Evolutionary conservation across 2,888 invertebrate species (phyloP), one percentile per base, ranked within the genome.

Genomic region (Oscheius myriophilus): DNA sequence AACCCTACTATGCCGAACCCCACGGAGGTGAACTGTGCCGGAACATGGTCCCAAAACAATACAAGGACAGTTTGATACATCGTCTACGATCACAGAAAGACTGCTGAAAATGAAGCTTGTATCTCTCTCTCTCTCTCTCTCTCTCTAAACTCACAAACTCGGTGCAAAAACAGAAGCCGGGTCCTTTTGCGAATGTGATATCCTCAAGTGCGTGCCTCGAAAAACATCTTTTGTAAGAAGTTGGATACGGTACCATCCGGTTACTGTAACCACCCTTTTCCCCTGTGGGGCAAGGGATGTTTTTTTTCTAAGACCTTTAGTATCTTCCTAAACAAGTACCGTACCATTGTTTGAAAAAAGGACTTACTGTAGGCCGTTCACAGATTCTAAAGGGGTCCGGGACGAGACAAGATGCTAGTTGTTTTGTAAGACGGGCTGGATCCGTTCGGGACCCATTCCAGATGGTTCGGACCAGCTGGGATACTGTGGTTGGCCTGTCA

Each of bases 321-420:
- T 26, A 2, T 23, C 49, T 16, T 54, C n/a, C 26, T 33, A 26
- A 54, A 49, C 16, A 42, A 11, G 9, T 14, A 11, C 11, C 14
- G 14, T 42, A 9, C 14, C 42, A 14, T 42, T 42, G 45, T 16
- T 45, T 7, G 18, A 18, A 45, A 45, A 7, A 3, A 45, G 18
- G 45, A 18, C 49, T 18, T 23, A 49, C 49, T 23, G 18, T 23
- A 23, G 14, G 18, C 25, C 6, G 43, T 18, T 61, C 26, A 33
- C 61, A 61, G 33, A 61, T 61, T 39, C 61, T 61, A 26, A 61
- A 61, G 1, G 61, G 61, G 49, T 61, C 61, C n/a, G 61, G 61
- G 9, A 61, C 33, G 6, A 61, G 16, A 21, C 61, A 61, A 11
- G 61, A n/a, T 12, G 46, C 16, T 14, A 61, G 21, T 39, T 39